Conservation (phyloP, 2,888 invertebrate genomes). For the Polia nebulosa region DNA sequence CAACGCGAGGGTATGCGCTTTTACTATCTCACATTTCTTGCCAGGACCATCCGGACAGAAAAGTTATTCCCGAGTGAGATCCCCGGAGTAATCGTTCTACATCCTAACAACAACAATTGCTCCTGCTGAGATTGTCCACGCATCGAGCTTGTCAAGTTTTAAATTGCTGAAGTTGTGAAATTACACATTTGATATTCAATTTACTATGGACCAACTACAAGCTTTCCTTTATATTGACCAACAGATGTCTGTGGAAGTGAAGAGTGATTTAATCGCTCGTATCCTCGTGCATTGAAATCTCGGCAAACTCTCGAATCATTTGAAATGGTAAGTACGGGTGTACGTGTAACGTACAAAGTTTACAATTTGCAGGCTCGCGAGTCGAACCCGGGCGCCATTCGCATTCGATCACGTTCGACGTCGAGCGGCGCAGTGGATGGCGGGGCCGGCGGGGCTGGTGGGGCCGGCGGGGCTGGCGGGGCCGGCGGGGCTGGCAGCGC, state of each 20-base stretch:
- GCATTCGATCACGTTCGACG: constrained; percentile 84
- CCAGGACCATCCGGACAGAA: constrained; percentile 43
- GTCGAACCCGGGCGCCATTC: constrained; percentile 75
- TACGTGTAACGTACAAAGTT: constrained; percentile 69
- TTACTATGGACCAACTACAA: constrained; percentile 69
- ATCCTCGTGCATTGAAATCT: constrained; percentile 70
- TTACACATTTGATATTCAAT: constrained; percentile 59
- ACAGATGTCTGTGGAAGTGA: constrained; percentile 75
- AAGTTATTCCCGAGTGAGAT: constrained; percentile 17
- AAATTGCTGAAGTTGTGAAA: constrained; percentile 60
- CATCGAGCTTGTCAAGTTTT: constrained; percentile 57
- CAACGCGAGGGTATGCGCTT: constrained; percentile 76
- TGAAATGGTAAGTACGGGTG: constrained; percentile 69
- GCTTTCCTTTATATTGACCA: constrained; percentile 76
- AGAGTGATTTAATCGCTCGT: constrained; percentile 74
- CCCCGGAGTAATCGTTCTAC: constrained; percentile 30
- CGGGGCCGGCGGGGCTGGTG: constrained; percentile 82
- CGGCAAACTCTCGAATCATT: constrained; percentile 67
- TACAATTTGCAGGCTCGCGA: constrained; percentile 79
- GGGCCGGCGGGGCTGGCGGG: constrained; percentile 66
- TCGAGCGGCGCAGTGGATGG: constrained; percentile 90
- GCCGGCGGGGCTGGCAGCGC: constrained; percentile 67
- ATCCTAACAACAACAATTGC: constrained; percentile 35
- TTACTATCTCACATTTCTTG: constrained; percentile 23
- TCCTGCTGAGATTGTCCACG: constrained; percentile 45